Evolutionary conservation across 2,888 invertebrate species (phyloP).

Genomic region (Cloeon dipterum): DNA sequence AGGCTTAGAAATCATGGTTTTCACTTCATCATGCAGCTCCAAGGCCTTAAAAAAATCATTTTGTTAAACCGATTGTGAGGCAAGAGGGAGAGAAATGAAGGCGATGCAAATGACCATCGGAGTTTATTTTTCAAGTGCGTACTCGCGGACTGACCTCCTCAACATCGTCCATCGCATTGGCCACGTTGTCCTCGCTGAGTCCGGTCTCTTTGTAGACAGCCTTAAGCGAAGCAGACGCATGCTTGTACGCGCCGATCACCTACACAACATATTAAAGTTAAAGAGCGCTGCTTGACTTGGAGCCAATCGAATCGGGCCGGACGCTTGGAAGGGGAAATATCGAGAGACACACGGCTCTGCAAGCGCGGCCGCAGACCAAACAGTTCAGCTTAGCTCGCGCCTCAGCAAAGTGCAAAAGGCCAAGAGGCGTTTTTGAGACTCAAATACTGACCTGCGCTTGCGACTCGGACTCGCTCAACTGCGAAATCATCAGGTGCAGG

Average conservation of each 20-base stretch:
- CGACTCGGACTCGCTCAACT: conserved; percentile 30
- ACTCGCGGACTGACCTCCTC: conserved; percentile 41
- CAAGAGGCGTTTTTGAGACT: not conserved
- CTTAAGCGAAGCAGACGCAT: conserved; percentile 43
- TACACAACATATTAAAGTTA: conserved; percentile 9
- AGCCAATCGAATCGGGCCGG: not conserved
- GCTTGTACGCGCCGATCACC: conserved; percentile 35
- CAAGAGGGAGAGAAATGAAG: conserved; percentile 5
- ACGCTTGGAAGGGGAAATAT: not conserved
- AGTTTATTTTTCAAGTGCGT: no score
- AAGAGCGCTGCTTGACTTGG: not conserved
- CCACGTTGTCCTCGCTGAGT: conserved; percentile 41
- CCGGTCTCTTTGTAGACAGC: conserved; percentile 33
- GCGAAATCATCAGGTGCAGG: conserved; percentile 29
- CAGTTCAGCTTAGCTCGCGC: no score
- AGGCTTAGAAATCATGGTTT: conserved; percentile 25
- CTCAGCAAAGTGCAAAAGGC: not conserved
- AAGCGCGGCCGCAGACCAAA: not conserved
- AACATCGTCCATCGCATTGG: conserved; percentile 47
- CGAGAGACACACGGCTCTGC: not conserved
- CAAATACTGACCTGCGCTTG: conserved; percentile 19
- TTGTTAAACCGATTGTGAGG: conserved; percentile 7
- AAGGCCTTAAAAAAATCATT: conserved; percentile 31
- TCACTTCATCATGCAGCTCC: conserved; percentile 30
- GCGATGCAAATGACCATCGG: no score